A percentile compares a stretch with the other conserved stretches of the same genome.
Conservation (phyloP, 2,888 invertebrate species). For the Agrotis exclamationis region DNA sequence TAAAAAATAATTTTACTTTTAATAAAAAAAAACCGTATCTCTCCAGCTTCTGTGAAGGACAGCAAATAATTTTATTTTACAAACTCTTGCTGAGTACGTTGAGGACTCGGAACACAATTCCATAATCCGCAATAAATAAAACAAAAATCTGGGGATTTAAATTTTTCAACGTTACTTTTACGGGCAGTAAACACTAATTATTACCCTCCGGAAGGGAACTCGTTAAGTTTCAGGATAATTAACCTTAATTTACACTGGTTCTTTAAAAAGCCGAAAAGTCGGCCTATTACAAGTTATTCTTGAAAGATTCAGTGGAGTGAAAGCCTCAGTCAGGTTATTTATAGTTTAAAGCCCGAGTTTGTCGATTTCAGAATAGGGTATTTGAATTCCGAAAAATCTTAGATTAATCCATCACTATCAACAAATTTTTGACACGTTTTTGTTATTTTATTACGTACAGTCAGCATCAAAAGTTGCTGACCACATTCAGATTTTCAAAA, state of each 20-base stretch:
- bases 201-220: slow-evolving; percentile 2
- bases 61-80: no score
- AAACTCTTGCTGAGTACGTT: no score
- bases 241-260: slow-evolving; percentile 14
- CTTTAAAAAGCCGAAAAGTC: slow-evolving; percentile 6
- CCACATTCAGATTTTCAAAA: no score
- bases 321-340: slow-evolving; percentile 22
- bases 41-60: background rate
- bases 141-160: background rate
- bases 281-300: slow-evolving; percentile 6
- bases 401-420: no score
- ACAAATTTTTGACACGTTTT: no score
- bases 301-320: slow-evolving; percentile 2
- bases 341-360: background rate
- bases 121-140: background rate
- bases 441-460: no score
- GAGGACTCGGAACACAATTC: background rate
- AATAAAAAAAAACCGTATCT: background rate
- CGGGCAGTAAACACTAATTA: slow-evolving; percentile 12
- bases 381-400: no score
- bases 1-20: background rate
- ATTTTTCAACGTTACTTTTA: background rate
- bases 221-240: slow-evolving; percentile 27
- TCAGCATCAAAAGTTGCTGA: no score
- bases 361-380: no score